Base-by-base conservation (phyloP, 2,113 vertebrate species). In the Macquaria ambigua region DNA sequence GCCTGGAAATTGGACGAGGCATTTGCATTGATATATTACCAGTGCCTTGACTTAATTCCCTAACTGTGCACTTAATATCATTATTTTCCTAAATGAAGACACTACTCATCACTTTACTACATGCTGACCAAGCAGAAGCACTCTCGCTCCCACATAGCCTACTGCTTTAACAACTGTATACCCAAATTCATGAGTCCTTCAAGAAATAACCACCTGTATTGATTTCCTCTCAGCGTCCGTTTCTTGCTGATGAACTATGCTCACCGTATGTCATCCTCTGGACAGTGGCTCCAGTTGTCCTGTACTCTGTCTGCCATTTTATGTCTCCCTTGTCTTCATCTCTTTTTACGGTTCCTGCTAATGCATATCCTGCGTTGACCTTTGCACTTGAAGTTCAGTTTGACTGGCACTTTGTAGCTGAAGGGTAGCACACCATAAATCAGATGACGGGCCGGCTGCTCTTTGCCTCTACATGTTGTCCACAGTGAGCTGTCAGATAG, bases 251-350 rank as follows among this genome's bases (percentile, higher is more conserved):
- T 74, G 81, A 90, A 46, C 84, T 79, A 1, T 71, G 46, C 73
- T 83, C 0, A 4, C 28, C 66, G 25, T 90, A 82, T 74, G 76
- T 93, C 87, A 88, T 89, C 66, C 70, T 63, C 6, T 21, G 77
- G 91, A 89, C 92, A 82, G 72, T 77, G 93, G 91, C 93, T 92
- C 90, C 93, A 88, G 89, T 10, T 71, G 10, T 83, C 15, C 62
- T 4, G 8, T 61, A 9, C 71, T 58, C 77, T 34, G 82, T 84
- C 91, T 93, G 80, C 84, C 61, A 50, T 84, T 91, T 90, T 83
- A 89, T 88, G 76, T 64, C 52, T 69, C 74, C 34, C 31, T 76
- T 70, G 56, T 81, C 59, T 34, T 71, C 8, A 34, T 77, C 14
- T 74, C 31, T 59, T 89, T 77, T 86, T 77, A 87, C 12, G 59